Base-by-base conservation (phyloP, 2,113 vertebrate genomes). In the Mystacornis crossleyi region DNA sequence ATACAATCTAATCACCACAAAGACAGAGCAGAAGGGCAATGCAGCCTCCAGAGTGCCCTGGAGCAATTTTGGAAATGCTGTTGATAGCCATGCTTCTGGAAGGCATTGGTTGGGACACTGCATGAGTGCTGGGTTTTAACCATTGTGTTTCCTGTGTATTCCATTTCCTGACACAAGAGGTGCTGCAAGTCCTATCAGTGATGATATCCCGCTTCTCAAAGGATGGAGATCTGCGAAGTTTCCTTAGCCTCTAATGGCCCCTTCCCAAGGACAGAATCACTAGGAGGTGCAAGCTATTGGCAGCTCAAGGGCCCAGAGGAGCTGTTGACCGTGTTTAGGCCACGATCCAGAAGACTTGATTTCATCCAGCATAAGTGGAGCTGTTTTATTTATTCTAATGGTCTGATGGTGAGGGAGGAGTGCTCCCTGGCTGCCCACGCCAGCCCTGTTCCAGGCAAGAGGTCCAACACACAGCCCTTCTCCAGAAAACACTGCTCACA, bases 291-390 rank as follows among this genome's bases (percentile, higher is more conserved):
- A 95, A 95, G 85, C 85, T 96, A 60, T 95, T 97, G 97, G 97
- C 96, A 96, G 96, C 89, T 78, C 4, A 1, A 86, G 61, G 96
- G 65, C 96, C 96, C 96, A 97, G 89, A 95, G 96, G 96, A 97
- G 92, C 96, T 81, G 82, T 92, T 96, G 96, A 96, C 96, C 80
- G 96, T 97, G 96, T 97, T 97, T 93, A 97, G 96, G 96, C 96
- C 86, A 5, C 3, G 45, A 55, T 94, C 96, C 96, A 97, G 95
- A 93, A 79, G 72, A 79, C 92, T 94, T 96, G 95, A 97, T 91
- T 96, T 94, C 95, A 97, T 97, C 95, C 95, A 96, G 89, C 15
- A 3, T 67, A 92, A 96, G 65, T 2, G 66, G 73, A 97, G 86
- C 82, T 90, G 86, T 83, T 96, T 97, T 97, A 97, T 97, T 97